Base-by-base conservation (phyloP, 2,113 vertebrate genomes). In the Oncorhynchus masou region DNA sequence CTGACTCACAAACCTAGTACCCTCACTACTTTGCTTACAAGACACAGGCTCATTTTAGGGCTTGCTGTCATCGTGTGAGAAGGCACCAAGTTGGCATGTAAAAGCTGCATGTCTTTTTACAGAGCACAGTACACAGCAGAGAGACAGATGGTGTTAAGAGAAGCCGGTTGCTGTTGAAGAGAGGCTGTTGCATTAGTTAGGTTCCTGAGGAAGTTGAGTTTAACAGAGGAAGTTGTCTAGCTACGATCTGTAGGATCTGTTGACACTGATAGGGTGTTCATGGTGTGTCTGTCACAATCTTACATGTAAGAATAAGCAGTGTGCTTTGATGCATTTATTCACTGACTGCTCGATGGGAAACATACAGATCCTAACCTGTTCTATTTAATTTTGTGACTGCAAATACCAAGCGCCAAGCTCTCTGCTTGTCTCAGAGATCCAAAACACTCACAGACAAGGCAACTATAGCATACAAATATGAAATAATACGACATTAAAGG, bases 181-280 rank as follows among this genome's bases (percentile, higher is more conserved):
- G 3, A 77, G 12, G 81, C 39, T 45, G 9, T 84, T 84, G 70
- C 65, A 1, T 80, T 79, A 73, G 73, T 80, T 79, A 71, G 73
- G 82, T 89, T 91, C 84, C 85, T 87, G 87, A 91, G 91, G 91
- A 92, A 92, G 90, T 90, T 80, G 34, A 84, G 66, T 71, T 68
- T 25, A 31, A 60, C 78, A 87, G 76, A 83, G 90, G 89, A 91
- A 91, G 84, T 85, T 88, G 69, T 84, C 75, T 39, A 81, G 77
- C 39, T 65, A 57, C 62, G 39, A 76, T 79, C 69, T 73, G 49
- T 75, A 7, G 59, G 59, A 60, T 60, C 59, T 62, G 59, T 62
- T 62, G n/a, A 62, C 15, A 62, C 9, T 45, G 39, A 45, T 11
- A 62, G 59, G 59, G 59, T 62, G 59, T 62, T n/a, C n/a, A 62